Evolutionary conservation across 2,888 invertebrate species (phyloP).

Genomic region (Phrixothrix hirtus): DNA sequence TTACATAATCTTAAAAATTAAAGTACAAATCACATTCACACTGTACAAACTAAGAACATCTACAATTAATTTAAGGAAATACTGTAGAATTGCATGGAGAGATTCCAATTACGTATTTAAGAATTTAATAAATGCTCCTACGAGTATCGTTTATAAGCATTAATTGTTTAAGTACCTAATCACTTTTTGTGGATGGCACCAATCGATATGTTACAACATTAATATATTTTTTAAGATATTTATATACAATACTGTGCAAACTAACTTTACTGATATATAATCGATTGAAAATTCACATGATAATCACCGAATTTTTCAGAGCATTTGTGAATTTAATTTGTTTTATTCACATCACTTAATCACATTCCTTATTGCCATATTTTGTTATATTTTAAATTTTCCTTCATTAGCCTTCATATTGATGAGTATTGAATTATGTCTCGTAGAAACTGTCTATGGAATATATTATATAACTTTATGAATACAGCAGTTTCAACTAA

Average conservation of each 20-base stretch:
- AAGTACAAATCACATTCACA: constrained; percentile 46
- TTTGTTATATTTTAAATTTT: no score
- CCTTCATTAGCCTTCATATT: constrained; percentile 53
- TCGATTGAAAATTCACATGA: no score
- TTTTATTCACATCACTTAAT: no score
- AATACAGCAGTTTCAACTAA: constrained; percentile 17
- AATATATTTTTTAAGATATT: constrained; percentile 12
- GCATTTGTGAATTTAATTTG: no score
- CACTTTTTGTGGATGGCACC: constrained; percentile 37
- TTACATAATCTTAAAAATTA: constrained; percentile 31
- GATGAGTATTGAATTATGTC: constrained; percentile 51
- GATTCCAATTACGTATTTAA: constrained; percentile 36
- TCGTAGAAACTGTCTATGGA: constrained; percentile 41
- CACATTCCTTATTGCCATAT: no score
- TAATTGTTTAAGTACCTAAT: constrained; percentile 35
- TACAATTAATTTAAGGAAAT: constrained; percentile 50
- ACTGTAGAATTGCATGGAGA: constrained; percentile 48
- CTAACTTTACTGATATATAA: no score
- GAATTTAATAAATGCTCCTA: constrained; percentile 36
- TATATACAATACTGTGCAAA: constrained; percentile 16
- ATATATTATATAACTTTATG: constrained; percentile 32
- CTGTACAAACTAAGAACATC: constrained; percentile 38
- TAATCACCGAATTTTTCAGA: no score
- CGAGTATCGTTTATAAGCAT: constrained; percentile 31
- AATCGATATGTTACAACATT: constrained; percentile 34